Base-by-base conservation (phyloP, 2,888 invertebrate species). In the Eulithis prunata region DNA sequence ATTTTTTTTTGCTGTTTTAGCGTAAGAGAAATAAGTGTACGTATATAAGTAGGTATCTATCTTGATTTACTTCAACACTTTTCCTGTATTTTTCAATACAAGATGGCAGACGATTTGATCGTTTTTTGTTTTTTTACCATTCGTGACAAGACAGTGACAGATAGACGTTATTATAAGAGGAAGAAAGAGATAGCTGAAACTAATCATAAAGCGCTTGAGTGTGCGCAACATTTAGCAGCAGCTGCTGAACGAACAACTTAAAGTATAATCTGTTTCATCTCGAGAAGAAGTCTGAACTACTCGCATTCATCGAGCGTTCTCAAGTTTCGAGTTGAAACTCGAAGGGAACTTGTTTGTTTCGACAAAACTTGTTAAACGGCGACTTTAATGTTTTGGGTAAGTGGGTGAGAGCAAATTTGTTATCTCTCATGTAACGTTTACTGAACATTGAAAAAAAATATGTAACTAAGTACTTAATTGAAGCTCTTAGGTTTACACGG, bases 241-340 rank as follows among this genome's bases (percentile, higher is more conserved):
- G 54, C 61, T 61, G 61, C 21, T 21, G 47, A 62, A 49, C 5
- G n/a, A 61, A 61, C 55, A 61, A 55, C 47, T 56, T 56, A n/a
- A 53, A 51, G 51, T 46, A 32, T 59, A 56, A 59, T 59, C 36
- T 51, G 64, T 55, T 64, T 41, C 45, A 52, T 64, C 58, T 56
- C 51, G 41, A 21, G 49, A 45, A 45, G 21, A 58, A 66, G 62
- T 57, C 11, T 13, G 14, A 66, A 66, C 58, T 62, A 52, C 59
- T 56, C 45, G 52, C 62, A 57, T 63, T 60, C 52, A 66, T 66
- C 54, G 54, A 28, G 28, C 32, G 43, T 32, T 62, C 10, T 41
- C 32, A 41, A 32, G 47, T 46, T 52, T 32, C 12, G 43, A 59
- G 47, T 32, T 54, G 21, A 57, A 49, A n/a, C 21, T 21, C 41